A percentile compares a stretch with the other conserved stretches of the same genome.
Evolutionary conservation across 2,797 vertebrate species (phyloP).

Genomic region (Poecilia velifera): DNA sequence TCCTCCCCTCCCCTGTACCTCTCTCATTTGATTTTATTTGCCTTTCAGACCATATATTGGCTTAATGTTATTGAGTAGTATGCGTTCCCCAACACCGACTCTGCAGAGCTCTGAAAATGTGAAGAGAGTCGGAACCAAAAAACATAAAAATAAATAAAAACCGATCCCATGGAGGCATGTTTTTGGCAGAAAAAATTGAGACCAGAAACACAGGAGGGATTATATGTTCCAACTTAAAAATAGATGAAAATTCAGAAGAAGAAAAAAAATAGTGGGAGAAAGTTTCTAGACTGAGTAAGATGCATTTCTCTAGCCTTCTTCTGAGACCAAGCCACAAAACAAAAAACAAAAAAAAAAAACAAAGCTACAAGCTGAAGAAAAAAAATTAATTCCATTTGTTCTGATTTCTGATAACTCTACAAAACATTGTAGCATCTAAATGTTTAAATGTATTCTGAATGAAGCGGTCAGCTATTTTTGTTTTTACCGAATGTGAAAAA

Average conservation of each 20-base stretch:
- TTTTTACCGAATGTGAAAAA: background rate
- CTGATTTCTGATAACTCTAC: background rate
- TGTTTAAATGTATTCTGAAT: background rate
- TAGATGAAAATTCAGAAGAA: constrained; percentile 1
- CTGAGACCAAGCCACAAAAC: background rate
- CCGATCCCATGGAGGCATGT: background rate
- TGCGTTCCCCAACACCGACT: background rate
- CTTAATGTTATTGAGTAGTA: background rate
- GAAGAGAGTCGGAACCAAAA: background rate
- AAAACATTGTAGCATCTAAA: background rate
- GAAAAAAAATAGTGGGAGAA: background rate
- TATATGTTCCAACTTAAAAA: constrained; percentile 7
- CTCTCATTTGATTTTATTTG: background rate
- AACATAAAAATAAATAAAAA: background rate
- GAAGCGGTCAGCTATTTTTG: background rate
- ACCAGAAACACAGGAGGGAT: constrained; percentile 7
- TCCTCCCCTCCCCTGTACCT: background rate
- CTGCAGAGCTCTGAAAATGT: background rate
- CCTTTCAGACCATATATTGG: background rate
- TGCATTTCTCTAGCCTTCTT: background rate
- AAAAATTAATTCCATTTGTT: background rate
- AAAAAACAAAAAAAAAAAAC: too few relatives aligned
- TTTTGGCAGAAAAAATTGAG: constrained; percentile 5
- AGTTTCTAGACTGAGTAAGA: background rate
- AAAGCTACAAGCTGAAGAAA: background rate